Evolutionary conservation across 2,888 invertebrate species (phyloP).

Genomic region (Eilema caniola): DNA sequence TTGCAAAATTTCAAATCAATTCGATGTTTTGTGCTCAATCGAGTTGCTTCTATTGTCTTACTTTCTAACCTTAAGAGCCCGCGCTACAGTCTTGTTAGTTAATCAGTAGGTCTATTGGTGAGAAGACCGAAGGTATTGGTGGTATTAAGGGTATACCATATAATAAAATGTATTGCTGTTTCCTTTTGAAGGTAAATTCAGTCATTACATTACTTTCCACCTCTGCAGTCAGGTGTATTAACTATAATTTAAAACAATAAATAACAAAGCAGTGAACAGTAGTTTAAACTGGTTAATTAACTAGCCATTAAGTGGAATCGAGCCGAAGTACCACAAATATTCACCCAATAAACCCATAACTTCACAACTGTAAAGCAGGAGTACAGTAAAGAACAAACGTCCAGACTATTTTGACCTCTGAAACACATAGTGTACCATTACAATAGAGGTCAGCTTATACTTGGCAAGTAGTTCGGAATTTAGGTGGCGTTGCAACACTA

Average conservation of each 20-base stretch:
- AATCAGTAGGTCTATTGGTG: no score
- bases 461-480: conserved; percentile 48
- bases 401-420: not conserved
- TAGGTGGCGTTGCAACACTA: conserved; percentile 74
- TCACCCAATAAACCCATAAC: conserved; percentile 43
- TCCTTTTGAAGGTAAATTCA: not conserved
- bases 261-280: not conserved
- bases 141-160: not conserved
- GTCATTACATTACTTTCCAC: not conserved
- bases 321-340: conserved; percentile 30
- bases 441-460: conserved; percentile 34
- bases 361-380: conserved; percentile 45
- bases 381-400: conserved; percentile 40
- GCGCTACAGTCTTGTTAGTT: no score
- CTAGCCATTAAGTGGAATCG: conserved; percentile 5
- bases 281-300: conserved; percentile 5
- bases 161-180: not conserved
- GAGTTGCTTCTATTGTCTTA: no score
- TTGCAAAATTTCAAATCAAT: no score
- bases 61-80: no score
- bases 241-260: not conserved
- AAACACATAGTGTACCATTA: not conserved
- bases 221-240: not conserved
- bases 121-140: not conserved
- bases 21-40: no score